These are phyloP conservation scores for Cydia fagiglandana DNA, from an alignment of 1,140 invertebrate genomes.

Conservation along the genomic window DNA sequence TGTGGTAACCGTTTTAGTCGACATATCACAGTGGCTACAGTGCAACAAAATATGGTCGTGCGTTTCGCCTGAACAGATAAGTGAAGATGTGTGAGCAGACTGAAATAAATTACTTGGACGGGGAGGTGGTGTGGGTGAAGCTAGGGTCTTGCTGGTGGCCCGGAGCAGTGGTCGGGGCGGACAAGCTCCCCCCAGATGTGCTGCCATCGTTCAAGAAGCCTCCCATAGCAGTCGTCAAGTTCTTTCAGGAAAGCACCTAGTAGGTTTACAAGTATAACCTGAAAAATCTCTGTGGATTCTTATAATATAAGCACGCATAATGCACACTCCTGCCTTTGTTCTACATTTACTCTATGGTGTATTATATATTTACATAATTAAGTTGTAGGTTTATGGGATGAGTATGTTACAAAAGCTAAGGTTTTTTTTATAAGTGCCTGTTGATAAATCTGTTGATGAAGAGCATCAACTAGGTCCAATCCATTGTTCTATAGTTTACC, in stretches of 20 bases:
- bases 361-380: conserved; percentile 37
- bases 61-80: conserved; percentile 67
- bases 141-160: conserved; percentile 89
- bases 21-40: conserved; percentile 62
- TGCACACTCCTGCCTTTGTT: conserved; percentile 34
- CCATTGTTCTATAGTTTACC: background rate
- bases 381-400: background rate
- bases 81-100: conserved; percentile 76
- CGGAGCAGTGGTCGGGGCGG: conserved; percentile 84
- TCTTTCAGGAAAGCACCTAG: conserved; percentile 90
- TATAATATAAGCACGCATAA: conserved; percentile 28
- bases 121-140: conserved; percentile 91
- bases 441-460: background rate
- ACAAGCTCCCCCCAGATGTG: conserved; percentile 82
- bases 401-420: background rate
- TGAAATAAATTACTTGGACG: conserved; percentile 84
- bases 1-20: conserved; percentile 62
- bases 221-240: conserved; percentile 88
- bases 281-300: conserved; percentile 32
- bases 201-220: conserved; percentile 83
- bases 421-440: background rate
- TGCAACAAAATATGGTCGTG: conserved; percentile 75
- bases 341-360: conserved; percentile 27
- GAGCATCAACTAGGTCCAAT: background rate
- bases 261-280: conserved; percentile 78